Percentiles rank a stretch among this genome's conserved stretches.
Evolutionary conservation across 1,140 invertebrate species (phyloP).

Genomic region (Myzus persicae): DNA sequence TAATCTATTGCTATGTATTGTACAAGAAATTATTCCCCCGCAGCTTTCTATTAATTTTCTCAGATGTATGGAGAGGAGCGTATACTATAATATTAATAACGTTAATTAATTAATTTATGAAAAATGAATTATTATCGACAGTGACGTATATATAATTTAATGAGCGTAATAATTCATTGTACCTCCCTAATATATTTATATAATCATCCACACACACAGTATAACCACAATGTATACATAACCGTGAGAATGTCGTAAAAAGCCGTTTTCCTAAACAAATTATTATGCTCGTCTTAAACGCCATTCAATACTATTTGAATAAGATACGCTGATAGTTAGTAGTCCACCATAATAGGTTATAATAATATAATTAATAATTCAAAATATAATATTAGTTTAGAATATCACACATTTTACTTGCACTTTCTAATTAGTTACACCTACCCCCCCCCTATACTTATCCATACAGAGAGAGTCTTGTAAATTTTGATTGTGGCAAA

Average conservation of each 20-base stretch:
- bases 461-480: fast-evolving
- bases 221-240: not conserved
- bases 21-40: not conserved
- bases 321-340: not conserved
- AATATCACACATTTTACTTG: not conserved
- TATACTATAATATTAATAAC: not conserved
- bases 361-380: not conserved
- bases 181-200: not conserved
- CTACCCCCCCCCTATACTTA: not conserved
- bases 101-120: constrained; percentile 13
- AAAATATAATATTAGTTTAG: not conserved
- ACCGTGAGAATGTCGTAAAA: not conserved
- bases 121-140: not conserved
- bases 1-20: not conserved
- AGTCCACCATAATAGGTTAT: no score
- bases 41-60: not conserved
- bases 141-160: not conserved
- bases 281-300: not conserved
- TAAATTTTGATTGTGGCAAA: not conserved
- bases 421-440: not conserved
- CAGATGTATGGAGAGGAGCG: not conserved
- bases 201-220: not conserved
- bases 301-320: not conserved
- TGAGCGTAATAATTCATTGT: not conserved
- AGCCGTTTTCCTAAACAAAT: not conserved